Base-by-base conservation (phyloP, 2,888 invertebrate genomes). In the Oscheius sp. region DNA sequence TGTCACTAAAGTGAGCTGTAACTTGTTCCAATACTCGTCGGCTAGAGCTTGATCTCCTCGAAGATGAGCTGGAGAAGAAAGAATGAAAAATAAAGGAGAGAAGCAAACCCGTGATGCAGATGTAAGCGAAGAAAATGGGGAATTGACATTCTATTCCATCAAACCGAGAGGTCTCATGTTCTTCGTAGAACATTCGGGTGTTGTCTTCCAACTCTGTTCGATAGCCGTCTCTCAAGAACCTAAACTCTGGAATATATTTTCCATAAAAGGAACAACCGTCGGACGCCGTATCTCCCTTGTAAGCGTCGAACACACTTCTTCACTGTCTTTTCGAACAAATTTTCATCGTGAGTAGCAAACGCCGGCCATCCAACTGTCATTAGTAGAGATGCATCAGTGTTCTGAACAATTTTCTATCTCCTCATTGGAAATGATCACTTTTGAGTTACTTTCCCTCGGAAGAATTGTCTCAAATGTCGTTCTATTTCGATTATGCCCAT, bases 391-490 rank as follows among this genome's bases (percentile, higher is more conserved):
- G 92, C 91, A 89, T 99, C 98, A 2, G 95, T 94, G 75, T 93
- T 94, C 93, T 95, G 32, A 33, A 57, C 14, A 20, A 33, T 2
- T 20, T 26, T 3, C 14, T 30, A 20, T 47, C 8, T 41, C 4
- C 1, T 17, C 28, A 1, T 14, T 22, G n/a, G 1, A 5, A 36
- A n/a, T 12, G 30, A 44, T 45, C 4, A 59, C 95, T 90, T 98
- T 98, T 0, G 97, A 97, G 87, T 94, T 94, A 0, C 97, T 97
- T 89, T 98, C 98, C 80, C 97, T 90, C 0, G 98, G 98, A 41
- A 96, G 89, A 90, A 98, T 91, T 0, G 96, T 95, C 89, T 98
- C 97, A 87, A 98, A 97, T 82, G 97, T 98, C 87, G 95, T 97
- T 81, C 97, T 90, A 88, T 99, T 99, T 65, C 98, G 90, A 88